phyloP scores from a whole-genome alignment of 2,797 vertebrate genomes.

The Thripadectes ignobilis region DNA sequence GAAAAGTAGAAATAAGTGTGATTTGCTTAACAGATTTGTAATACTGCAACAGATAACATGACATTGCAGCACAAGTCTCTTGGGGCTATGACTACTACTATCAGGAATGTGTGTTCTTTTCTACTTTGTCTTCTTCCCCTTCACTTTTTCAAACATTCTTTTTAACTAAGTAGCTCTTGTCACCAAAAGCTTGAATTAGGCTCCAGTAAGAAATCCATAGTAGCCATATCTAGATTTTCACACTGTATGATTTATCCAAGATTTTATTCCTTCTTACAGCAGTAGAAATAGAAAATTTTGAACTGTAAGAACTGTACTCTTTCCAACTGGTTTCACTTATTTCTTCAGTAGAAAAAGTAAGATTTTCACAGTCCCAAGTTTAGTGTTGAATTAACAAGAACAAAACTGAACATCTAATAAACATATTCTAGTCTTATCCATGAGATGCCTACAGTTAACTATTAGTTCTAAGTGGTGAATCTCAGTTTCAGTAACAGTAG shows the following conservation, averaged over 20 bases:
- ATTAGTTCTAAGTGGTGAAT: background rate
- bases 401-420: background rate
- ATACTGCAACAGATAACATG: background rate
- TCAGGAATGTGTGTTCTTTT: background rate
- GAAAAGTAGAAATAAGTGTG: background rate
- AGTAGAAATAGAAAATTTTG: background rate
- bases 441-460: background rate
- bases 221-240: background rate
- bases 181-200: background rate
- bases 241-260: background rate
- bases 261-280: background rate
- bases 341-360: background rate
- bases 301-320: background rate
- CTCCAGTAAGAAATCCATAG: background rate
- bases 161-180: background rate
- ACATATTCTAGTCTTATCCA: background rate
- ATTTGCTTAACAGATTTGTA: background rate
- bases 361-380: background rate
- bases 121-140: background rate
- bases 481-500: background rate
- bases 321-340: background rate
- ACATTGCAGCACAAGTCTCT: background rate
- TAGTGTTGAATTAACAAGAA: background rate
- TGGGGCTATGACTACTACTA: background rate
- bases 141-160: background rate